These are phyloP conservation scores for Morinoia aosen DNA, from an alignment of 2,888 invertebrate genomes.

Conservation along the genomic window DNA sequence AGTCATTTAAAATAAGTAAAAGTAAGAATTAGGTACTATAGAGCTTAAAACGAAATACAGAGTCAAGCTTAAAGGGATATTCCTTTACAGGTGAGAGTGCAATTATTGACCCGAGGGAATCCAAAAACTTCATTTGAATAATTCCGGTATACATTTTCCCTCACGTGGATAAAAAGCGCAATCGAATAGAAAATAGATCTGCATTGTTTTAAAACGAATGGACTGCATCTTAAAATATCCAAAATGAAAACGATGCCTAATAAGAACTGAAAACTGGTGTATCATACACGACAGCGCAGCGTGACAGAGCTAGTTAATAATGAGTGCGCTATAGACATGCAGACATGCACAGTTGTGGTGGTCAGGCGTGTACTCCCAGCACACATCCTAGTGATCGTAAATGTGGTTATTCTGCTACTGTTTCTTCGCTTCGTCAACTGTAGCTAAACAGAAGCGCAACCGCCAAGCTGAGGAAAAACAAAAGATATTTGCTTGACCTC, in stretches of 20 bases:
- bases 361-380: background rate
- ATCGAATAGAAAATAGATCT: background rate
- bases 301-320: background rate
- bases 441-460: background rate
- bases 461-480: background rate
- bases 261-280: background rate
- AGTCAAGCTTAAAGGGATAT: too few species aligned
- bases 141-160: too few species aligned
- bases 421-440: background rate
- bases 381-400: background rate
- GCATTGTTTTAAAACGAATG: background rate
- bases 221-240: background rate
- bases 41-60: too few species aligned
- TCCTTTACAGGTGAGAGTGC: too few species aligned
- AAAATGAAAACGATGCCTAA: background rate
- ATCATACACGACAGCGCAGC: background rate
- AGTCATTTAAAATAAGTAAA: too few species aligned
- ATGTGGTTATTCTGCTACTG: background rate
- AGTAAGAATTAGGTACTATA: too few species aligned
- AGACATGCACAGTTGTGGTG: background rate
- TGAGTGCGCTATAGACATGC: background rate
- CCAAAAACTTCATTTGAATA: too few species aligned
- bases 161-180: too few species aligned
- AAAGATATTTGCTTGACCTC: background rate
- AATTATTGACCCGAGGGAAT: too few species aligned